Evolutionary conservation across 2,113 vertebrate genomes (phyloP).

Genomic region (Lophura nycthemera): DNA sequence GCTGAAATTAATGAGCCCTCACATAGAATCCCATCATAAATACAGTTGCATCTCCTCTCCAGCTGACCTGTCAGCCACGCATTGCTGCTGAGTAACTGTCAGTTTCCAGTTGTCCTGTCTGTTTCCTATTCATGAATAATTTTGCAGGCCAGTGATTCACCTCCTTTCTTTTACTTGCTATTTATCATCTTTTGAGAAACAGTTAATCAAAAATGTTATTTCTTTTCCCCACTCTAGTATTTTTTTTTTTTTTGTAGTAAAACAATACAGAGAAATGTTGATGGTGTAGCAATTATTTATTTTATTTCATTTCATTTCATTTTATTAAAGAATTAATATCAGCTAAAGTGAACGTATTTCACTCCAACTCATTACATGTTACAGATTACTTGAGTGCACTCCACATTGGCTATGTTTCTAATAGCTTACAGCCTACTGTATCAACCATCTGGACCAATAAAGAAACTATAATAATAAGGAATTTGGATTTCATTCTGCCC

Average conservation of each 20-base stretch:
- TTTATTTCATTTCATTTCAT: background rate
- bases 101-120: background rate
- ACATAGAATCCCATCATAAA: background rate
- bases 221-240: background rate
- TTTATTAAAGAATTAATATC: background rate
- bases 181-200: background rate
- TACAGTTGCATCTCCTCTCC: background rate
- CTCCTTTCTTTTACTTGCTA: background rate
- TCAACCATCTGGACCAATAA: background rate
- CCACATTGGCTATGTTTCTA: background rate
- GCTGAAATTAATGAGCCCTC: background rate
- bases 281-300: background rate
- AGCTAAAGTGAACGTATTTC: background rate
- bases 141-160: background rate
- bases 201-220: background rate
- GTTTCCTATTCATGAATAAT: background rate
- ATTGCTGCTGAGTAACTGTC: background rate
- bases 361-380: background rate
- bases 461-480: background rate
- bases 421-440: background rate
- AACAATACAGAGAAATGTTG: background rate
- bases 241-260: background rate
- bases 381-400: background rate
- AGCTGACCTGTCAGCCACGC: fast-evolving
- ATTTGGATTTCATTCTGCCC: background rate